Evolutionary conservation across 2,888 invertebrate genomes (phyloP).

Genomic region (Cataglyphis cursor): DNA sequence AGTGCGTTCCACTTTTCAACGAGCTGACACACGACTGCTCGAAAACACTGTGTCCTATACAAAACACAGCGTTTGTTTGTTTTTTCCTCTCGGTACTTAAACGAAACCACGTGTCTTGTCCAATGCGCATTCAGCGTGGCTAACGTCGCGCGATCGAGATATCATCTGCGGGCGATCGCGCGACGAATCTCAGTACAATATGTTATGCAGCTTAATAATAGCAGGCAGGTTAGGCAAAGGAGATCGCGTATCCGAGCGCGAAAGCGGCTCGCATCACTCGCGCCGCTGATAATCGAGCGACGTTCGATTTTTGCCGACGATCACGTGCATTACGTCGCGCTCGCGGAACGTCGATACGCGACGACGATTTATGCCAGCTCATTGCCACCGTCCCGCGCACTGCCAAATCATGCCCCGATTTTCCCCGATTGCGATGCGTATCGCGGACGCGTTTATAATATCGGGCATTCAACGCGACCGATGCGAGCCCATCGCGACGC

Average conservation of each 20-base stretch:
- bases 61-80: conserved; percentile 18
- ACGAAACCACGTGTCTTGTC: neutral
- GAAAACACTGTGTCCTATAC: neutral
- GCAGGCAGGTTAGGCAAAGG: conserved; percentile 71
- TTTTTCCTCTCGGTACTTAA: neutral
- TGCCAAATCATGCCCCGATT: conserved; percentile 76
- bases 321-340: neutral
- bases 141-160: neutral
- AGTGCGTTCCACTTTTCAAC: conserved; percentile 25
- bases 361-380: conserved; percentile 80
- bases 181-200: conserved; percentile 76
- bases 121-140: neutral
- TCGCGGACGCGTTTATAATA: neutral
- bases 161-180: neutral
- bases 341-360: conserved; percentile 53
- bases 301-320: neutral
- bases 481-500: neutral
- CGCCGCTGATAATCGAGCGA: neutral
- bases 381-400: conserved; percentile 74
- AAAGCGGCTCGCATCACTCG: conserved; percentile 18
- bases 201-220: conserved; percentile 76
- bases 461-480: neutral
- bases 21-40: neutral
- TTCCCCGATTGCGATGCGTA: neutral
- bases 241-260: neutral